A percentile compares a stretch with the other conserved stretches of the same genome.
These are phyloP conservation scores for Ctena decussata DNA, from an alignment of 2,888 invertebrate species.

Conservation along the genomic window DNA sequence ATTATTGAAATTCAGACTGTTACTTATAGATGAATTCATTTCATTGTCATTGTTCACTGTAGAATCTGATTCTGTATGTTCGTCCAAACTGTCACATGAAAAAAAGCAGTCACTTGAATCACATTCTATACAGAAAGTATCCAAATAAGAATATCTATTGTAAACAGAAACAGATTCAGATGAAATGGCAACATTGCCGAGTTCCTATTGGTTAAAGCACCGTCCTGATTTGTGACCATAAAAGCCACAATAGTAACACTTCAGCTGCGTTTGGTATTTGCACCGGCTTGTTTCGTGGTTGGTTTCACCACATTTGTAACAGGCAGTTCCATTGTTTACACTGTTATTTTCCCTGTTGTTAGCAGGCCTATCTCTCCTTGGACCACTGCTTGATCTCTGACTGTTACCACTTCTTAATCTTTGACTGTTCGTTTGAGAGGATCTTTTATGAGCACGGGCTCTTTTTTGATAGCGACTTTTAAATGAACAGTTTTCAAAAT, in stretches of 20 bases:
- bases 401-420: neutral
- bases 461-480: neutral
- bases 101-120: neutral
- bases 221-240: neutral
- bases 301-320: neutral
- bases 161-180: neutral
- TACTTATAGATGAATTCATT: neutral
- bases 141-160: neutral
- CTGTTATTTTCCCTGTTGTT: neutral
- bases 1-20: neutral
- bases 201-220: constrained; percentile 2
- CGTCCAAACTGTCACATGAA: neutral
- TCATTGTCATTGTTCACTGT: neutral
- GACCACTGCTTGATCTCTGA: neutral
- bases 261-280: neutral
- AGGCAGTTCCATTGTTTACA: neutral
- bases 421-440: neutral
- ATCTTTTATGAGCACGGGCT: neutral
- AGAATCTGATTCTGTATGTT: neutral
- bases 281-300: neutral
- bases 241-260: neutral
- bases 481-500: neutral
- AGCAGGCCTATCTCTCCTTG: neutral
- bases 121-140: neutral
- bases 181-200: neutral